phyloP scores from a whole-genome alignment of 2,888 invertebrate species.

The Spisula solida region DNA sequence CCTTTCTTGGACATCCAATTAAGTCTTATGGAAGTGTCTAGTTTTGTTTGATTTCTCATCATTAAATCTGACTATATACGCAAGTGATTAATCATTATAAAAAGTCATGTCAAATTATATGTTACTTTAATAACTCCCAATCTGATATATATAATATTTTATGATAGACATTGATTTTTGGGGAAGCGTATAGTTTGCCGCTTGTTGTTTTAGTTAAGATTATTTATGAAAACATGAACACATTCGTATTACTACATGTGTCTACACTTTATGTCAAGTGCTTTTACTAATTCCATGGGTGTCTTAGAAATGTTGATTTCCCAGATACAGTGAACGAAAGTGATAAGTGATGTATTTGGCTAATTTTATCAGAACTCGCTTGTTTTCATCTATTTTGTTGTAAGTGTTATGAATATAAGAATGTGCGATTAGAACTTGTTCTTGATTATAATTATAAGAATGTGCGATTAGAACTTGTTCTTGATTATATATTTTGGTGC shows the following conservation, averaged over 20 bases:
- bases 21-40: no score
- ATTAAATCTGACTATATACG: no score
- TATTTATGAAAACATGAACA: no score
- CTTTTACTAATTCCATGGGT: not conserved
- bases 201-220: no score
- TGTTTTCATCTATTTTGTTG: not conserved
- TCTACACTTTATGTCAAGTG: not conserved
- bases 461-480: not conserved
- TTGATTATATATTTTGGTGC: not conserved
- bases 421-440: not conserved
- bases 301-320: not conserved
- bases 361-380: not conserved
- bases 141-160: no score
- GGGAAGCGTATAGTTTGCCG: no score
- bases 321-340: not conserved
- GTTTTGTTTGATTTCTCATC: no score
- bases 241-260: not conserved
- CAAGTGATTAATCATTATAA: no score
- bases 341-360: not conserved
- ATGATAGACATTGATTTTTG: no score
- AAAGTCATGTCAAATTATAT: no score
- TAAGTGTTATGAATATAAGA: not conserved
- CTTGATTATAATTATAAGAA: not conserved
- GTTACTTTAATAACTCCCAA: no score
- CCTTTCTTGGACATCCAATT: no score